Percentiles rank a stretch among this genome's conserved stretches.
phyloP scores from a whole-genome alignment of 2,888 invertebrate genomes.

The Acanthococcus lagerstroemiae region DNA sequence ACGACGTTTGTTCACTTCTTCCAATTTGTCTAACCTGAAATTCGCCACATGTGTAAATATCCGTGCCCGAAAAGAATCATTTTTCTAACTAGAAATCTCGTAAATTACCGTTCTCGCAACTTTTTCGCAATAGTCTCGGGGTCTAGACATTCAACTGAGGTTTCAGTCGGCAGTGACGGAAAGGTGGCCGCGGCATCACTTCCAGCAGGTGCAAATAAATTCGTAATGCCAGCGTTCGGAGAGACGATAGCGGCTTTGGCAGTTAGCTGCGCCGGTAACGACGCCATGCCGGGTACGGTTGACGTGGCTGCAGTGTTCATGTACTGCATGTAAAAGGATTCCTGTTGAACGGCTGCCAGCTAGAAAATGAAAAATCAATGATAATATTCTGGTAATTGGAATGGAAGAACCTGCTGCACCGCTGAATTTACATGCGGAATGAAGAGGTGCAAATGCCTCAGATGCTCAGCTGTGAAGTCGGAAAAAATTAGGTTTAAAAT shows the following conservation, averaged over 20 bases:
- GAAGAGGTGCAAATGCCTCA: too few relatives aligned
- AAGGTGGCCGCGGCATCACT: not conserved
- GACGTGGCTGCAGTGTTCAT: slow-evolving; percentile 39
- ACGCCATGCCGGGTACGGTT: not conserved
- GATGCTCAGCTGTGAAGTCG: too few relatives aligned
- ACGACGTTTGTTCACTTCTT: slow-evolving; percentile 50
- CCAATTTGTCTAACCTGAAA: slow-evolving; percentile 49
- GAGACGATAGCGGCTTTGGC: not conserved
- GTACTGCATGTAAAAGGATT: slow-evolving; percentile 29
- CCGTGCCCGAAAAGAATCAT: too few relatives aligned
- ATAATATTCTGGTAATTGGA: not conserved
- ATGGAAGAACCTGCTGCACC: not conserved
- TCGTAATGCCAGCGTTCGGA: not conserved
- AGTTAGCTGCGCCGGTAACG: not conserved
- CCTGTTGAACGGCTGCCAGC: slow-evolving; percentile 33
- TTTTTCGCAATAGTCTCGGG: slow-evolving; percentile 7
- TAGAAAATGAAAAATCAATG: not conserved
- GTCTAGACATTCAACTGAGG: not conserved
- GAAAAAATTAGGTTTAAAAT: not conserved
- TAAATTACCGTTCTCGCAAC: slow-evolving; percentile 12
- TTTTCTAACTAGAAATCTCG: too few relatives aligned
- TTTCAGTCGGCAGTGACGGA: not conserved
- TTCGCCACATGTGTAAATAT: too few relatives aligned
- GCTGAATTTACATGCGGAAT: too few relatives aligned
- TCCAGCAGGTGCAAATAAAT: not conserved